These are phyloP conservation scores for Alligator mississippiensis DNA, from an alignment of 2,113 vertebrate species.

Conservation along the genomic window DNA sequence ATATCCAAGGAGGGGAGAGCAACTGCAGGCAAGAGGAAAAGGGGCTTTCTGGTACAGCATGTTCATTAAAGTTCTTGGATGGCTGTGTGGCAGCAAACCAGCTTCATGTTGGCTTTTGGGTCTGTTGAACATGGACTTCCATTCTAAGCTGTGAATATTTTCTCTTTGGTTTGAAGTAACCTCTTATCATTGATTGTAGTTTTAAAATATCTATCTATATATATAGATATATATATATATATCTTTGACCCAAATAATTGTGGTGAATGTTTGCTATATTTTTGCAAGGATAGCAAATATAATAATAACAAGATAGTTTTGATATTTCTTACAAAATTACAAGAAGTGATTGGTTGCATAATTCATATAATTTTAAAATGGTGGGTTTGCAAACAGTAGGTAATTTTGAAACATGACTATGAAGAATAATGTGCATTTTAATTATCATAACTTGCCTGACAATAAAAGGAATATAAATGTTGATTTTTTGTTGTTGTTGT, in stretches of 20 bases:
- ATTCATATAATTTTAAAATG: background rate
- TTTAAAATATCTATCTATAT: background rate
- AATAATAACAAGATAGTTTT: background rate
- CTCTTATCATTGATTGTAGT: background rate
- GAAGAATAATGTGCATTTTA: background rate
- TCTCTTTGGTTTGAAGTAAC: background rate
- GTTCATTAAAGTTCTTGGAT: conserved; percentile 1
- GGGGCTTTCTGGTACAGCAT: background rate
- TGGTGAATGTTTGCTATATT: background rate
- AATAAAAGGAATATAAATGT: background rate
- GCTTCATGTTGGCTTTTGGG: background rate
- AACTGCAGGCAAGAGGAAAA: too few relatives aligned
- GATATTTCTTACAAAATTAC: background rate
- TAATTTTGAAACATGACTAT: background rate
- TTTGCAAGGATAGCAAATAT: background rate
- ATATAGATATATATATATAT: too few relatives aligned
- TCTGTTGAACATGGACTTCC: background rate
- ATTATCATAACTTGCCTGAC: background rate
- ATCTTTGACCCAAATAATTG: too few relatives aligned
- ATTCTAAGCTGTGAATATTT: background rate
- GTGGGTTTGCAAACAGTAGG: background rate
- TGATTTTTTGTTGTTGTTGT: background rate
- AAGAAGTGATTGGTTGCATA: background rate
- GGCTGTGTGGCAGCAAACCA: background rate
- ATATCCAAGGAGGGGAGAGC: too few relatives aligned